These are phyloP conservation scores for Ochotona curzoniae DNA, from an alignment of 2,113 vertebrate genomes.

Conservation along the genomic window DNA sequence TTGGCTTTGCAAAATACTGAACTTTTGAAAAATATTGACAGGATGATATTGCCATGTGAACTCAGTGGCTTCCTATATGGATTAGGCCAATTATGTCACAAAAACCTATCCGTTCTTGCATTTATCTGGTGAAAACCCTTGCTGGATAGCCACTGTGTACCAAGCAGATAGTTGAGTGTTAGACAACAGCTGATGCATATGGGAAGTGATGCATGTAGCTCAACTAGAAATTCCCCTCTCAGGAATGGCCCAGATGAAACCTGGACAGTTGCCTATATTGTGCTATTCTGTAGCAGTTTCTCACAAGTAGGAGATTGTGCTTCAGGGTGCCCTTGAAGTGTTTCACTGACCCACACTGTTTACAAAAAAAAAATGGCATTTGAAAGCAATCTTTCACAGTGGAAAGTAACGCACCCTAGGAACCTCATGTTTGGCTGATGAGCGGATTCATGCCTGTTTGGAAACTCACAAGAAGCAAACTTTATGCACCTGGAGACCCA, in stretches of 20 bases:
- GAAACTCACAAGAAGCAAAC: background rate
- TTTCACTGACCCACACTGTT: background rate
- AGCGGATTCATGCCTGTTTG: background rate
- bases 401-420: background rate
- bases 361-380: background rate
- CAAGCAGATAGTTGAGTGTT: background rate
- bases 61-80: background rate
- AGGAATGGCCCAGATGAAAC: background rate
- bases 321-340: background rate
- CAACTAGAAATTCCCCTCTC: background rate
- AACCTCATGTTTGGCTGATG: background rate
- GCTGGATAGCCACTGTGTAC: background rate
- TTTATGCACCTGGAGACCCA: background rate
- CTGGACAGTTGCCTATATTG: too few species aligned
- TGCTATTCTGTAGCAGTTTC: background rate
- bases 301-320: background rate
- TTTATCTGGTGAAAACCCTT: background rate
- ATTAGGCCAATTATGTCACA: background rate
- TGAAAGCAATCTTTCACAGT: background rate
- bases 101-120: background rate
- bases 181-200: background rate
- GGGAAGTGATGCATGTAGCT: background rate
- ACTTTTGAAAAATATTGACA: conserved; percentile 77
- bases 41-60: conserved; percentile 78
- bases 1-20: conserved; percentile 74